These are phyloP conservation scores for Saccopteryx bilineata DNA, from an alignment of 2,113 vertebrate genomes.

Conservation along the genomic window DNA sequence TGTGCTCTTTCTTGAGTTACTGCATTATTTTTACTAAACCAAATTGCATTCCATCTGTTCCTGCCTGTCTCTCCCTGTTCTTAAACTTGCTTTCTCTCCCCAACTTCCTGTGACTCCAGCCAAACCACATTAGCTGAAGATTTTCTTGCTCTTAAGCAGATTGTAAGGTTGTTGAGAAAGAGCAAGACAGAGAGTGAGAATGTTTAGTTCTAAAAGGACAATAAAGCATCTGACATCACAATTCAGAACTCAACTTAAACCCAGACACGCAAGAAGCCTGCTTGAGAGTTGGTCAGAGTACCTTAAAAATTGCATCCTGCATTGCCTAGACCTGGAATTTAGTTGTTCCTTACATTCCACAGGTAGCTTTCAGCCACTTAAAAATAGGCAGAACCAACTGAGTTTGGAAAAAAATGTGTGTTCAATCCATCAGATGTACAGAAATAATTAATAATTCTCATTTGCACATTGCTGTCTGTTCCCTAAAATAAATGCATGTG, in stretches of 20 bases:
- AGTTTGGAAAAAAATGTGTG: conserved; percentile 52
- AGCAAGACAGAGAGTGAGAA: conserved; percentile 27
- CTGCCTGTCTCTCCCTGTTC: conserved; percentile 63
- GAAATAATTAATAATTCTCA: conserved; percentile 40
- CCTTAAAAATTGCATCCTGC: not conserved
- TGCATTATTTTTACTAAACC: conserved; percentile 50
- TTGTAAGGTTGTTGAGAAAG: conserved; percentile 34
- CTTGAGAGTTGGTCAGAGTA: not conserved
- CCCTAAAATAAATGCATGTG: conserved; percentile 32
- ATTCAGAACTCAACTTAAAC: conserved; percentile 47
- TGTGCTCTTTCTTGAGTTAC: conserved; percentile 42
- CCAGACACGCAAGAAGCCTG: conserved; percentile 14
- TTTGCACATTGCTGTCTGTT: conserved; percentile 22
- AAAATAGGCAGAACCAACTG: conserved; percentile 13
- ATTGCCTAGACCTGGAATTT: conserved; percentile 14
- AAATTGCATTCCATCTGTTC: conserved; percentile 66
- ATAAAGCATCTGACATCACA: not conserved
- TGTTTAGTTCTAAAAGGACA: conserved; percentile 26
- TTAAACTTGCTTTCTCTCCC: conserved; percentile 5
- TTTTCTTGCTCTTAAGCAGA: conserved; percentile 7
- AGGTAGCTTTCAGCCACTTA: conserved; percentile 57
- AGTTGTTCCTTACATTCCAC: not conserved
- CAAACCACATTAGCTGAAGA: conserved; percentile 9
- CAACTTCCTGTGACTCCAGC: conserved; percentile 29
- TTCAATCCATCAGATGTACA: conserved; percentile 32